These are phyloP conservation scores for Drosophila micromelanica DNA, from an alignment of 1,140 invertebrate genomes.

Conservation along the genomic window DNA sequence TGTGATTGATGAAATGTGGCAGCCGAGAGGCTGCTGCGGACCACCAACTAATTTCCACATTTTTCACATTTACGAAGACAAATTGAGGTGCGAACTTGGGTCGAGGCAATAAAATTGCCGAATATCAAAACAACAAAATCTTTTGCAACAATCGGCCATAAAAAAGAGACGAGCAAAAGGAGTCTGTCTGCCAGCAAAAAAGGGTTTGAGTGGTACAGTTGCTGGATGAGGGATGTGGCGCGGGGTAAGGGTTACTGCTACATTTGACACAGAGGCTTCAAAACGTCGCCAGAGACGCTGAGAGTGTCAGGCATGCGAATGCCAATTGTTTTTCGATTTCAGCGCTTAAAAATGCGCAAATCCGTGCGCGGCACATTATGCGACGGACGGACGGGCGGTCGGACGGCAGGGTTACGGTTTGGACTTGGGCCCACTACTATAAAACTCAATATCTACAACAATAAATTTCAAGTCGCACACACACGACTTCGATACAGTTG, in stretches of 20 bases:
- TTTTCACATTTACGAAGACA: conserved; percentile 84
- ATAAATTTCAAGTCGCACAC: conserved; percentile 69
- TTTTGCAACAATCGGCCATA: conserved; percentile 70
- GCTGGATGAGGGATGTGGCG: not conserved
- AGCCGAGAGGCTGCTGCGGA: conserved; percentile 31
- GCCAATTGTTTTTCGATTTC: conserved; percentile 82
- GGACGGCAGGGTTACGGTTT: conserved; percentile 2
- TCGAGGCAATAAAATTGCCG: conserved; percentile 83
- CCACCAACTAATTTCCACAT: conserved; percentile 83
- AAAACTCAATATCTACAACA: conserved; percentile 82
- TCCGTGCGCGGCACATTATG: conserved; percentile 58
- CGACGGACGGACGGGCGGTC: conserved; percentile 16
- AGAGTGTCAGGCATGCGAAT: conserved; percentile 74
- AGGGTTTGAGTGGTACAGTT: conserved; percentile 30
- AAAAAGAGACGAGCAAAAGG: conserved; percentile 48
- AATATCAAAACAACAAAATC: conserved; percentile 83
- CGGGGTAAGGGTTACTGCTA: conserved; percentile 26
- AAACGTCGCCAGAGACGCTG: conserved; percentile 34
- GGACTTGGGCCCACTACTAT: conserved; percentile 53
- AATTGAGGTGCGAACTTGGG: conserved; percentile 84
- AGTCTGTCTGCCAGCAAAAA: conserved; percentile 4
- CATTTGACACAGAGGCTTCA: conserved; percentile 56
- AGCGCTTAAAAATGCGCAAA: conserved; percentile 65
- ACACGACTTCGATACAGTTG: conserved; percentile 46
- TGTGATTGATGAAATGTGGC: conserved; percentile 81